Base-by-base conservation (phyloP, 2,797 vertebrate species). In the Acropternis orthonyx region DNA sequence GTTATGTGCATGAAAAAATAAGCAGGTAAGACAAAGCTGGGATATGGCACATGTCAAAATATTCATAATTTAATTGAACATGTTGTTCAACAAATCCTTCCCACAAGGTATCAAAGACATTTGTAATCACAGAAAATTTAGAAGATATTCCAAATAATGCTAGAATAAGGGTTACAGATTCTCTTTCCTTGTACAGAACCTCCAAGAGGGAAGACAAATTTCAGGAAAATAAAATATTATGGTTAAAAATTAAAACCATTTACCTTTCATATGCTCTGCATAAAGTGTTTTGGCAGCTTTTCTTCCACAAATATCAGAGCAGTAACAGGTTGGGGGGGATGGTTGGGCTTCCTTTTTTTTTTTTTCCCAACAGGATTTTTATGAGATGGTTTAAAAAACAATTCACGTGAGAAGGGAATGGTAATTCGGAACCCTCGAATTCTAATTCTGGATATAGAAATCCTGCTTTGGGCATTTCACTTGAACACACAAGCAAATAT, bases 191-290 rank as follows among this genome's bases (percentile, higher is more conserved):
- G 28, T 71, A 72, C 63, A 74, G 66, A 91, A 91, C 28, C 77
- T 74, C 73, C 66, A 89, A 75, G 72, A 91, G 71, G 86, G 72
- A 94, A 94, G 87, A 89, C 12, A 87, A 91, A 96, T 91, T 89
- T 82, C 41, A 92, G 43, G 75, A 85, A 96, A 94, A 52, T 85
- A 93, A 90, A 94, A 92, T 90, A 93, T 72, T 95, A 74, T 91
- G 67, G 36, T 85, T 94, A 77, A 92, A 95, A 90, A 93, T 46
- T 51, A 80, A 95, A 92, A 85, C 56, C 2, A 68, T 93, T 93
- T 71, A 72, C 61, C 36, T 89, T 94, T 96, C 65, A 63, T 62
- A 81, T 13, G 24, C 17, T 73, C 83, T 36, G 22, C 41, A 48
- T 48, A 85, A 88, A 93, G 51, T 95, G 37, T 73, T 95, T 95